Base-by-base conservation (phyloP, 2,113 vertebrate genomes). In the Benitochromis conjunctus region DNA sequence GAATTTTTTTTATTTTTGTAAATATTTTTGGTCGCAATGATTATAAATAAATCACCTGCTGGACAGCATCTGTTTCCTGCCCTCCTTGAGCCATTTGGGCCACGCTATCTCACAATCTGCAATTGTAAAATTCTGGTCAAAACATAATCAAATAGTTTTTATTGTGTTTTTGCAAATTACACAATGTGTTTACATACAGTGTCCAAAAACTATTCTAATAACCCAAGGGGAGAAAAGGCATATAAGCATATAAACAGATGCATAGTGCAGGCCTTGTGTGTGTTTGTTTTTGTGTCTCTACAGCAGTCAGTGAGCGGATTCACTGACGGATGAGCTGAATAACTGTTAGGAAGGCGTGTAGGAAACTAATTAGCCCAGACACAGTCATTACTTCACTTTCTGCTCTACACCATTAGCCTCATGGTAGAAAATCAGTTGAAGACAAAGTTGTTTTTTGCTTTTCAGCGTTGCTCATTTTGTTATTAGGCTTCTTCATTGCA, bases 381-480 rank as follows among this genome's bases (percentile, higher is more conserved):
- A n/a, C 64, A 58, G 81, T 89, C 87, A 82, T 92, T 89, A 88
- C 46, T 88, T 85, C 36, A 76, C 76, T 88, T 46, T 60, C 69
- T 60, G 82, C 80, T 71, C 26, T 36, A 87, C 82, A 29, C 74
- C 78, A 85, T 91, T 87, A 91, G 80, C 29, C 83, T 82, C 85
- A 34, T 31, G 46, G 71, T 53, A 34, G 71, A 76, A 76, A 76
- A 53, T 76, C 71, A 76, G 71, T 76, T 76, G 36, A 74, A 89
- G 88, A 87, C 76, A 79, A 86, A 91, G 58, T 79, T 82, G 81
- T 82, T 90, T 83, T 86, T 71, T 88, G 43, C 82, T 54, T 77
- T 51, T 89, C 80, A 82, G 79, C 64, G 71, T 80, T 79, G 71
- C 24, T 84, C 54, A 1, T 76, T 66, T 26, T 83, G 18, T 69